Evolutionary conservation across 2,888 invertebrate species (phyloP), one percentile per base, ranked within the genome.

Genomic region (Leuctra nigra): DNA sequence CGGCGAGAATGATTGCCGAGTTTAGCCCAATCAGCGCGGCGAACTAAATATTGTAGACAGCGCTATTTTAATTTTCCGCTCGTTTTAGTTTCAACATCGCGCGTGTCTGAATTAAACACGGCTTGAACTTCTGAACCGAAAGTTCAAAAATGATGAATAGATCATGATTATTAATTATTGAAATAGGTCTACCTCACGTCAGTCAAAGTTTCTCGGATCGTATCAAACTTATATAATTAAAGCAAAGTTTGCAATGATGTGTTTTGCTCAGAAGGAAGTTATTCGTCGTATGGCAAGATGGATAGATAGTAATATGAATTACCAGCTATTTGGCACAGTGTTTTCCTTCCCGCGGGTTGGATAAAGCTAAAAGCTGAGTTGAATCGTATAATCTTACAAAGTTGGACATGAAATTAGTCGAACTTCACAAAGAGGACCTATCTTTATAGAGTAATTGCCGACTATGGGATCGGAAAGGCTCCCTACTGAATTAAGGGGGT

Each of bases 371-470:
- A 44, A 44, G 44, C 44, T 35, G 22, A 35, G 33, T 50, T 18
- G 33, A 50, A 35, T 50, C 50, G 33, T 29, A 50, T 50, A 50
- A 50, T 50, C 33, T 50, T 50, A 50, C 50, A 29, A 50, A 50
- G 50, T 50, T 50, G 33, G 50, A 50, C 50, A 50, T 20, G 50
- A 33, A 50, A 50, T 50, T 50, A 50, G 50, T 33, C 33, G 35
- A 50, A 50, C 35, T 50, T 50, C 33, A 50, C 50, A 50, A 50
- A 50, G 44, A 41, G 41, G 41, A 33, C 35, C 50, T 20, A 22
- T 35, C 35, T 50, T 50, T 33, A 33, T 18, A 50, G 50, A 33
- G 50, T 50, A 50, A 50, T 50, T 50, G 50, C 50, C 33, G 33
- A 33, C 50, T 33, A 35, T 33, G 50, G 50, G 50, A 50, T 50